Evolutionary conservation across 2,113 vertebrate species (phyloP).

Genomic region (Pantherophis guttatus): DNA sequence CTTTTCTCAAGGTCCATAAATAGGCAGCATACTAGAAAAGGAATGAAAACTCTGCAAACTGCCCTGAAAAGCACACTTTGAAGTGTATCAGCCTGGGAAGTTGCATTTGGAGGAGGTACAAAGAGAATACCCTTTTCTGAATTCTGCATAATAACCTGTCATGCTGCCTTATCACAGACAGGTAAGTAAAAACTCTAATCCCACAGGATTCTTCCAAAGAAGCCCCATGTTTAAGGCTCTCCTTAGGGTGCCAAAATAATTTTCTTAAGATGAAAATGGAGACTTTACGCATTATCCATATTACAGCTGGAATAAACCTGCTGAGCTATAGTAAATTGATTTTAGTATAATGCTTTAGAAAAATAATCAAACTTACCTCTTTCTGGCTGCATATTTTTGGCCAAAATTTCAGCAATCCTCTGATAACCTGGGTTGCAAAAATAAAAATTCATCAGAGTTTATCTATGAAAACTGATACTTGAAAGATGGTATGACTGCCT

Average conservation of each 20-base stretch:
- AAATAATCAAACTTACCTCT: slow-evolving; percentile 16
- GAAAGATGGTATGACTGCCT: no score
- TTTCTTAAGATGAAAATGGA: background rate
- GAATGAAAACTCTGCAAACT: background rate
- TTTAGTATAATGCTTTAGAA: background rate
- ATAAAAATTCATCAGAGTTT: background rate
- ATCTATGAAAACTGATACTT: background rate
- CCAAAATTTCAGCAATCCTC: slow-evolving; percentile 35
- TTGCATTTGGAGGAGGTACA: background rate
- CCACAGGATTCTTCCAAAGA: background rate
- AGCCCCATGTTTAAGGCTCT: background rate
- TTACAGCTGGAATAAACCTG: background rate
- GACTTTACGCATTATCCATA: background rate
- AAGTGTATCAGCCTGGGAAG: background rate
- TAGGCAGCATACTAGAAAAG: background rate
- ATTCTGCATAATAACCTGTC: background rate
- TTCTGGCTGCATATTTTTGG: slow-evolving; percentile 34
- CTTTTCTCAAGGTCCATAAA: background rate
- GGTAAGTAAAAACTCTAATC: background rate
- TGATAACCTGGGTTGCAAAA: slow-evolving; percentile 22
- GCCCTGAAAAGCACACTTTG: no score
- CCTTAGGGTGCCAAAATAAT: background rate
- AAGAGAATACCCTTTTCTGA: background rate
- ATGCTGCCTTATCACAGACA: background rate
- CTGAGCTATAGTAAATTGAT: background rate